Percentiles rank a stretch among this genome's conserved stretches.
Conservation (phyloP, 2,888 invertebrate species). For the Scaptomyza polygonia region DNA sequence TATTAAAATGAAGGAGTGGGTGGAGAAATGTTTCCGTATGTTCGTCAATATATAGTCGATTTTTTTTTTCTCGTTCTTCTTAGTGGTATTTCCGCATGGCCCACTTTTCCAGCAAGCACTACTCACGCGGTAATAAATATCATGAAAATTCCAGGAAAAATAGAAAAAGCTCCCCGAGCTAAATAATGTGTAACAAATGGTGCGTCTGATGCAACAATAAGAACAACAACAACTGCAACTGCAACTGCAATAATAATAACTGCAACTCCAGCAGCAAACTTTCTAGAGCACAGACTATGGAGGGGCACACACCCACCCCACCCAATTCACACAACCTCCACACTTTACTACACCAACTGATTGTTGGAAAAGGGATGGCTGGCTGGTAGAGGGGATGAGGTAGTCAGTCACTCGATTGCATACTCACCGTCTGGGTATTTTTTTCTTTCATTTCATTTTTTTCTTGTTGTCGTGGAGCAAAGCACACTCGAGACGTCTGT, state of each 20-base stretch:
- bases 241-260: slow-evolving; percentile 69
- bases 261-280: slow-evolving; percentile 34
- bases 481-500: slow-evolving; percentile 69
- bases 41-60: slow-evolving; percentile 35
- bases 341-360: slow-evolving; percentile 13
- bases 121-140: slow-evolving; percentile 67
- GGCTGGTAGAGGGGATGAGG: slow-evolving; percentile 1
- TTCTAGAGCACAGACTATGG: slow-evolving; percentile 40
- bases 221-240: slow-evolving; percentile 40
- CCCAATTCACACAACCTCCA: background rate
- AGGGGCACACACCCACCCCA: background rate
- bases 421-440: slow-evolving; percentile 74
- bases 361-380: background rate
- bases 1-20: background rate
- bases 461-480: slow-evolving; percentile 33
- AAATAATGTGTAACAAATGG: slow-evolving; percentile 78
- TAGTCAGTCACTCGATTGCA: slow-evolving; percentile 72
- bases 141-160: slow-evolving; percentile 60
- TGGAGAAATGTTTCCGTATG: slow-evolving; percentile 39
- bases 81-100: slow-evolving; percentile 65
- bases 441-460: slow-evolving; percentile 30
- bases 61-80: background rate
- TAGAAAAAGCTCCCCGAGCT: slow-evolving; percentile 43
- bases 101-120: slow-evolving; percentile 48
- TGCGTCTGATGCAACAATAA: slow-evolving; percentile 60